A percentile compares a stretch with the other conserved stretches of the same genome.
Evolutionary conservation across 2,797 vertebrate genomes (phyloP).

Genomic region (Anguilla marmorata): DNA sequence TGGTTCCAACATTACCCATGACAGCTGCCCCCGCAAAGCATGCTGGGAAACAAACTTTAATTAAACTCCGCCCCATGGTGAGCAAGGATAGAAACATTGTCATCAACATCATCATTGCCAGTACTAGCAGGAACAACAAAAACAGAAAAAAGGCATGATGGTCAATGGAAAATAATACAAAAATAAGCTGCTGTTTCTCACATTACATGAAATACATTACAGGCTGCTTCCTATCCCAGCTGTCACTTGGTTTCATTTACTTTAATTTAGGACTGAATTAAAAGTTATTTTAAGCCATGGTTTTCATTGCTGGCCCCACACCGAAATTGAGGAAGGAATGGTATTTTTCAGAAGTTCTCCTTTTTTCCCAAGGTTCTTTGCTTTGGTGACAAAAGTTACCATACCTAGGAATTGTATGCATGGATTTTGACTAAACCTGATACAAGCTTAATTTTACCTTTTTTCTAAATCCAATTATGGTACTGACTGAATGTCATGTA

Average conservation of each 20-base stretch:
- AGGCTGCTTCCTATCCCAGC: neutral
- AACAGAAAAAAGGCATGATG: neutral
- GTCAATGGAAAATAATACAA: too few relatives aligned
- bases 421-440: neutral
- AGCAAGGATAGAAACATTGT: neutral
- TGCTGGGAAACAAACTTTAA: conserved; percentile 57
- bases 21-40: conserved; percentile 49
- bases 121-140: neutral
- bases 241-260: neutral
- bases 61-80: conserved; percentile 40
- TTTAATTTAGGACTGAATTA: neutral
- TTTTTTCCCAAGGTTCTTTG: neutral
- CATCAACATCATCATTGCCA: neutral
- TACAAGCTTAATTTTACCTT: neutral
- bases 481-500: neutral
- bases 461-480: neutral
- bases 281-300: neutral
- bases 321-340: neutral
- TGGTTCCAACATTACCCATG: conserved; percentile 53
- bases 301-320: neutral
- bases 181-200: neutral
- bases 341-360: neutral
- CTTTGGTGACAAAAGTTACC: neutral
- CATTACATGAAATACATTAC: neutral
- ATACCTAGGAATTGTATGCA: neutral